These are phyloP conservation scores for Polymixis flavicincta DNA, from an alignment of 2,888 invertebrate genomes.

Conservation along the genomic window DNA sequence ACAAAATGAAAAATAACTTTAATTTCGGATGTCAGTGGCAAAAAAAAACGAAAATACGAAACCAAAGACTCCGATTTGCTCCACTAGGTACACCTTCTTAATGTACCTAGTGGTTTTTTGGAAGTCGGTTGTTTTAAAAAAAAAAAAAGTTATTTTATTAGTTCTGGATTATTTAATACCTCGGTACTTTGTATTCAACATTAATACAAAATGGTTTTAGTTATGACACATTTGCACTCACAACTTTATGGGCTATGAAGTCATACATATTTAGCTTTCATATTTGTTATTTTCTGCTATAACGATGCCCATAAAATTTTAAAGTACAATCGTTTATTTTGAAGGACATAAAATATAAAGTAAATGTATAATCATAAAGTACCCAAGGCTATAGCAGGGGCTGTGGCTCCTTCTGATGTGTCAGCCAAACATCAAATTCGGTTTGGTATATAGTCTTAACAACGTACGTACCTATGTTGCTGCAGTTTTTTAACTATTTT, in stretches of 20 bases:
- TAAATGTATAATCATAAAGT: not conserved
- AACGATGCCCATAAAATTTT: conserved; percentile 14
- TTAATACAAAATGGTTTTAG: conserved; percentile 18
- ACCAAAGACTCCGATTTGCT: too few species aligned
- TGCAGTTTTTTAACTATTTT: not conserved
- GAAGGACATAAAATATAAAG: conserved; percentile 19
- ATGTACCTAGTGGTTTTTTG: too few species aligned
- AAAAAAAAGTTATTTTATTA: too few species aligned
- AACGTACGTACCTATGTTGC: not conserved
- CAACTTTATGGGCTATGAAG: conserved; percentile 25
- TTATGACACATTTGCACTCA: conserved; percentile 29
- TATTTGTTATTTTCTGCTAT: conserved; percentile 34
- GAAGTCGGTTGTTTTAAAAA: too few species aligned
- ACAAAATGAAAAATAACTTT: too few species aligned
- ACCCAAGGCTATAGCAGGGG: not conserved
- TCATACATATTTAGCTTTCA: conserved; percentile 30
- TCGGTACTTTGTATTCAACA: not conserved
- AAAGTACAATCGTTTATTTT: conserved; percentile 20
- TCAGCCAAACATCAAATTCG: not conserved
- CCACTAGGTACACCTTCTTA: too few species aligned
- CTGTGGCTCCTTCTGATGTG: not conserved
- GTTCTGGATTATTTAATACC: not conserved
- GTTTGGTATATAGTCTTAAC: not conserved
- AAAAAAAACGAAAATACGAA: too few species aligned
- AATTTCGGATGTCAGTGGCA: too few species aligned